These are phyloP conservation scores for Callorhinus ursinus DNA, from an alignment of 2,113 vertebrate species.

Conservation along the genomic window DNA sequence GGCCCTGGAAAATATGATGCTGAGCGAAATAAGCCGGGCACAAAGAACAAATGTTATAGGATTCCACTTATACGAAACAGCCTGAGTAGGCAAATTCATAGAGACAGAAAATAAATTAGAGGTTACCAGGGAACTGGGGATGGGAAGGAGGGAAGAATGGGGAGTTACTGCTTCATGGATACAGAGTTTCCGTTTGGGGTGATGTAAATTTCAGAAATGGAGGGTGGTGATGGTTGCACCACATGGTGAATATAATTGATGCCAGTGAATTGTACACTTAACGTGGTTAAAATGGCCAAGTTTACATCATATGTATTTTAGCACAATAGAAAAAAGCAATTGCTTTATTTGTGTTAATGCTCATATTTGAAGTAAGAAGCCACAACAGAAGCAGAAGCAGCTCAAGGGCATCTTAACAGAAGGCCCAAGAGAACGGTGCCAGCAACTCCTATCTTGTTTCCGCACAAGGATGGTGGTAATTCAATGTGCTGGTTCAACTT, in stretches of 20 bases:
- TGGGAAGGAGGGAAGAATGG: not conserved
- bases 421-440: not conserved
- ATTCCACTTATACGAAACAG: not conserved
- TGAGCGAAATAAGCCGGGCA: not conserved
- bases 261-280: not conserved
- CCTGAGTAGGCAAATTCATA: constrained; percentile 5
- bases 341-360: not conserved
- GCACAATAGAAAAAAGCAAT: constrained; percentile 27
- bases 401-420: not conserved
- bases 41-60: not conserved
- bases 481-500: not conserved
- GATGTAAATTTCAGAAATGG: not conserved
- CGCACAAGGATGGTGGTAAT: not conserved
- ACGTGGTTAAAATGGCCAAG: constrained; percentile 8
- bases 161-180: not conserved
- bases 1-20: not conserved
- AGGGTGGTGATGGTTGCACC: not conserved
- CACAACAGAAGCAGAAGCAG: not conserved
- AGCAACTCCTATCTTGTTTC: not conserved
- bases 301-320: constrained; percentile 6
- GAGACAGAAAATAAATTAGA: not conserved
- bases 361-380: constrained; percentile 16
- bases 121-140: not conserved
- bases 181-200: not conserved
- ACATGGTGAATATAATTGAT: not conserved